Evolutionary conservation across 2,797 vertebrate species (phyloP).

Genomic region (Tapirus indicus): DNA sequence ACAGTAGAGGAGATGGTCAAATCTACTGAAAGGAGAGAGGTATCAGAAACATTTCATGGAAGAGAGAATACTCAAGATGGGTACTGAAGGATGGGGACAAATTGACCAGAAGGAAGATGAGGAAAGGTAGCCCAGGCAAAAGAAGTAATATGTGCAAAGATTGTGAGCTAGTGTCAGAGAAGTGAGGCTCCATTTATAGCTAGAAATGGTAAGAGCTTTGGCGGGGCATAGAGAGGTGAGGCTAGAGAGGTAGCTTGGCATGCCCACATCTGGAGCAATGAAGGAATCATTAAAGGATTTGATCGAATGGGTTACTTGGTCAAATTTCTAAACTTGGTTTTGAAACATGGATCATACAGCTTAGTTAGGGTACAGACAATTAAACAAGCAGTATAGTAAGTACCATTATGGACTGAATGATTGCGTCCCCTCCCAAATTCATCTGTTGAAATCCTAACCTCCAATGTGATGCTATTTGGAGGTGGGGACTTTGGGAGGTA

Average conservation of each 20-base stretch:
- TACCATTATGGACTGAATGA: not conserved
- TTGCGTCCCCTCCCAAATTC: not conserved
- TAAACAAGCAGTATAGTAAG: not conserved
- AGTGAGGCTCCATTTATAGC: not conserved
- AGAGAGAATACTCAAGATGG: not conserved
- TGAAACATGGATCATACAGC: not conserved
- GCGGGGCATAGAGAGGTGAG: not conserved
- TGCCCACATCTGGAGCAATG: not conserved
- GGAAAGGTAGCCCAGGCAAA: not conserved
- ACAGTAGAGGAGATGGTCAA: not conserved
- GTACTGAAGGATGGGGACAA: not conserved
- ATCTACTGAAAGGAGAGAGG: not conserved
- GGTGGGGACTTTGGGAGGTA: not conserved
- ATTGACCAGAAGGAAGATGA: not conserved
- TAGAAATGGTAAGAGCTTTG: not conserved
- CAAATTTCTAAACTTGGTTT: not conserved
- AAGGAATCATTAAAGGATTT: not conserved
- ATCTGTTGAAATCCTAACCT: not conserved
- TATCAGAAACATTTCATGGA: not conserved
- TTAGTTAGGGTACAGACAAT: not conserved
- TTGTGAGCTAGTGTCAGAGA: fast-evolving
- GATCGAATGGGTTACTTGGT: too few species aligned
- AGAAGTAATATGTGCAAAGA: not conserved
- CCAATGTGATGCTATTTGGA: not conserved
- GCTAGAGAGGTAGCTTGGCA: not conserved